phyloP scores from a whole-genome alignment of 2,797 vertebrate genomes.

The Scyliorhinus canicula region DNA sequence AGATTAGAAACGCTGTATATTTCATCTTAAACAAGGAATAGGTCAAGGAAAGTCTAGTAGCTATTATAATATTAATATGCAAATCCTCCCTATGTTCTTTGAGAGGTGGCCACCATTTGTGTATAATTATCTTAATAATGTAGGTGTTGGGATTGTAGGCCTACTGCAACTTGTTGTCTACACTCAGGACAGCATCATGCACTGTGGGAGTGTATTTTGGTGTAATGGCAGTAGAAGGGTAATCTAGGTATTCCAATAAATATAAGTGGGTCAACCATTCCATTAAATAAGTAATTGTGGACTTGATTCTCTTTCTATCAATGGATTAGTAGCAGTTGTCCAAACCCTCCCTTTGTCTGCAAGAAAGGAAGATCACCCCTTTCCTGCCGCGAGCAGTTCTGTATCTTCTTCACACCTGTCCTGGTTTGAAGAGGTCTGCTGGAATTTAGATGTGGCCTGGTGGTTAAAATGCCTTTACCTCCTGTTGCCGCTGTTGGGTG shows the following conservation, averaged over 20 bases:
- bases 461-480: too few relatives aligned
- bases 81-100: background rate
- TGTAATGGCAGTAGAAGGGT: background rate
- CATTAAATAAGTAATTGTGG: background rate
- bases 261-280: too few relatives aligned
- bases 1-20: background rate
- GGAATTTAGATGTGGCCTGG: too few relatives aligned
- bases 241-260: background rate
- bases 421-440: too few relatives aligned
- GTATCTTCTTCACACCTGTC: background rate
- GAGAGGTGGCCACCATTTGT: background rate
- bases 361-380: background rate
- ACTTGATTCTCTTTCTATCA: background rate
- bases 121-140: background rate
- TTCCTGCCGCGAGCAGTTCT: background rate
- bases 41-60: background rate
- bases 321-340: background rate
- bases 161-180: background rate
- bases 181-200: background rate
- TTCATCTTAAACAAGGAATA: background rate
- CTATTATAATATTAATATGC: background rate
- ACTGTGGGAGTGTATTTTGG: background rate
- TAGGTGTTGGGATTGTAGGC: background rate
- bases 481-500: background rate
- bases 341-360: background rate